Conservation (phyloP, 2,113 vertebrate genomes). For the Agapornis roseicollis region DNA sequence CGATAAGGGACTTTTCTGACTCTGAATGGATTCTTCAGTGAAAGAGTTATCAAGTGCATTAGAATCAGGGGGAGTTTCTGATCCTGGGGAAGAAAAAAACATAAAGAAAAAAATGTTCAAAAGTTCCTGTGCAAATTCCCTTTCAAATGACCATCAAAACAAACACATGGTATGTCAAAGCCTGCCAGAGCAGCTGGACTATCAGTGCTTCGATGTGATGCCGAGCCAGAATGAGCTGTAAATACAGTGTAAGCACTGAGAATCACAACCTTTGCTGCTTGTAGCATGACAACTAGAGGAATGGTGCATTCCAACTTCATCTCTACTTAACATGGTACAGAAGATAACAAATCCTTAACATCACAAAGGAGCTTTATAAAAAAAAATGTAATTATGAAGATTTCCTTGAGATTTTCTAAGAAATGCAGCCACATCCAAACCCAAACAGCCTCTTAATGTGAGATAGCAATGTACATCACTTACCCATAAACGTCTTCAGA, state of each 20-base stretch:
- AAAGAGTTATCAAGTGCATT: conserved; percentile 64
- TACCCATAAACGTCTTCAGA: not conserved
- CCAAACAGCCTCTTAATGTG: not conserved
- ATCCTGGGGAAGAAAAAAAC: conserved; percentile 41
- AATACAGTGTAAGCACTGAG: not conserved
- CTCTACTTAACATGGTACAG: not conserved
- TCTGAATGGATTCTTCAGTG: conserved; percentile 72
- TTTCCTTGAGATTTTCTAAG: not conserved
- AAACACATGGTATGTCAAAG: not conserved
- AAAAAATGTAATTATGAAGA: not conserved
- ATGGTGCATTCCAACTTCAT: not conserved
- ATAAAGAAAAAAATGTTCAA: not conserved
- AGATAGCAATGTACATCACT: not conserved
- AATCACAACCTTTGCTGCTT: not conserved
- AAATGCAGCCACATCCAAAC: not conserved
- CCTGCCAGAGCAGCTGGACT: not conserved
- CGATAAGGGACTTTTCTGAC: conserved; percentile 74
- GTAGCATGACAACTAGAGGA: not conserved
- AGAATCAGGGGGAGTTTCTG: conserved; percentile 70
- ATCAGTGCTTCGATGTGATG: not conserved
- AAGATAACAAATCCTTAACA: not conserved
- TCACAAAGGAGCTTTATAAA: not conserved
- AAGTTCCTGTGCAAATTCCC: not conserved
- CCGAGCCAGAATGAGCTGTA: not conserved
- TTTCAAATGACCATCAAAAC: not conserved